phyloP scores from a whole-genome alignment of 2,888 invertebrate genomes.

The Epiblema foenella region DNA sequence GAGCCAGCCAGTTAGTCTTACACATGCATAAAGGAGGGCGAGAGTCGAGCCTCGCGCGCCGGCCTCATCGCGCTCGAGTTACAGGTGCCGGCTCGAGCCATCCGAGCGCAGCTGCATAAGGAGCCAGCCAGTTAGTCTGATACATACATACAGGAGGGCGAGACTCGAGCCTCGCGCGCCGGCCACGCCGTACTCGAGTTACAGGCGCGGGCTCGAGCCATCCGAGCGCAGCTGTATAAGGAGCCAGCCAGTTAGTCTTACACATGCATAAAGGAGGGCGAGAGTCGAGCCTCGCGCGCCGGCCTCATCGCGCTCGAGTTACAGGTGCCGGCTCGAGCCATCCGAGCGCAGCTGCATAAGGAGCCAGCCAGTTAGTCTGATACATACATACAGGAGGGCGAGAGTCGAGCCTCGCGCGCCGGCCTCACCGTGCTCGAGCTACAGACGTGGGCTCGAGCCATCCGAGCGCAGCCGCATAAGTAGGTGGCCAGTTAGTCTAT shows the following conservation, averaged over 20 bases:
- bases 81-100: constrained; percentile 89
- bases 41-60: background rate
- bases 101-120: constrained; percentile 75
- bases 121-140: background rate
- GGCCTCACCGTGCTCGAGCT: no score
- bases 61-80: constrained; percentile 53
- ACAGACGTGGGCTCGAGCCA: no score
- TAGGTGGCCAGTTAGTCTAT: no score
- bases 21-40: background rate
- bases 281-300: constrained; percentile 63
- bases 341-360: constrained; percentile 87
- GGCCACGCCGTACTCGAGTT: constrained; percentile 88
- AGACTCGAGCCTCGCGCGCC: constrained; percentile 60
- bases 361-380: constrained; percentile 67
- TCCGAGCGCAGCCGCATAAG: no score
- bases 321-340: constrained; percentile 68
- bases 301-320: constrained; percentile 83
- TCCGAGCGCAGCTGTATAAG: constrained; percentile 87
- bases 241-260: constrained; percentile 67
- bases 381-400: no score
- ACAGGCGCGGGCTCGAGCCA: constrained; percentile 89
- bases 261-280: constrained; percentile 31
- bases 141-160: constrained; percentile 1
- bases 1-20: constrained; percentile 68
- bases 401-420: no score